Base-by-base conservation (phyloP, 2,888 invertebrate species). In the Acronicta aceris region DNA sequence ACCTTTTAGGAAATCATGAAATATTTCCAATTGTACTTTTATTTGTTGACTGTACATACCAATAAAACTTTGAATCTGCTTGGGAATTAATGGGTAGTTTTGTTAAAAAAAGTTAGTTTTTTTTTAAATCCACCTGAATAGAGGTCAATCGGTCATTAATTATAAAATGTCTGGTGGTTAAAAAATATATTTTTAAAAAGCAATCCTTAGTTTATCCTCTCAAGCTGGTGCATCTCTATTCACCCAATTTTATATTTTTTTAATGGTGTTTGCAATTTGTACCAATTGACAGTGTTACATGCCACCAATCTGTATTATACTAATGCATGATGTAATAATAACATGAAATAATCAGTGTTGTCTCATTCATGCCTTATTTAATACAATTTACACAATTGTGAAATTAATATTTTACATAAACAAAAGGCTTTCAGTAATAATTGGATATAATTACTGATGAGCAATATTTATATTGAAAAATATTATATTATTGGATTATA, bases 301-400 rank as follows among this genome's bases (percentile, higher is more conserved):
- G 85, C 85, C 85, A 85, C 81, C 73, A 74, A 74, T 82, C 76
- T 83, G 81, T 85, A 83, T 70, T 78, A 78, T 83, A 83, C 68
- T 81, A 74, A 78, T 81, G 76, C 76, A 82, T 81, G 76, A 75
- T 76, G 72, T 78, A 83, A 74, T 66, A 80, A 82, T 76, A 74
- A 76, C 72, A 74, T 65, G 57, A 72, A 71, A 56, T 71, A 74
- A 69, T 52, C 66, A 67, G 17, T 59, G 45, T 59, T 58, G 74
- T 81, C 78, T 79, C 74, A 78, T 79, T 78, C 40, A 33, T 59
- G 17, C 55, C 52, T 36, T 57, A 36, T 66, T 54, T 57, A 45
- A 49, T 51, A 50, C 27, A 73, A 50, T 56, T 59, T 25, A 49
- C 65, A 60, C 40, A 51, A 48, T 55, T 33, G 16, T 38, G 16